Evolutionary conservation across 2,797 vertebrate species (phyloP).

Genomic region (Mormyrus hasselquistii): DNA sequence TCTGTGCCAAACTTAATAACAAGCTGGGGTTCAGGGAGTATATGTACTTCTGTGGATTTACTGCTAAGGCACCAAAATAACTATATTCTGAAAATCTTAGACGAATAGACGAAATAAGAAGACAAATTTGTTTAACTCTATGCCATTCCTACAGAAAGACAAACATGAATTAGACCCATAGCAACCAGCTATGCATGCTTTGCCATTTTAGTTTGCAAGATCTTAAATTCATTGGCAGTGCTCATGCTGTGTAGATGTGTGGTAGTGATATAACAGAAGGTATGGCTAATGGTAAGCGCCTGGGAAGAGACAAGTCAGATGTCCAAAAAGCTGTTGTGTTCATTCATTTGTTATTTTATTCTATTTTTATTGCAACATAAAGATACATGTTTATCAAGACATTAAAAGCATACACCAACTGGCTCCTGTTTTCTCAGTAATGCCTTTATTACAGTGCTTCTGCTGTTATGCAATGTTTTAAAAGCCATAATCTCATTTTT

Average conservation of each 20-base stretch:
- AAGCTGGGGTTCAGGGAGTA: constrained; percentile 1
- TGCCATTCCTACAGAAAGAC: neutral
- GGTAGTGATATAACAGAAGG: constrained; percentile 4
- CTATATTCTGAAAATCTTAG: neutral
- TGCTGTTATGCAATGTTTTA: neutral
- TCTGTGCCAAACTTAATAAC: constrained; percentile 9
- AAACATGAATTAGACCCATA: neutral
- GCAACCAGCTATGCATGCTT: neutral
- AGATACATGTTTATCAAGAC: neutral
- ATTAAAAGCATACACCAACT: neutral
- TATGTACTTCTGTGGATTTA: neutral
- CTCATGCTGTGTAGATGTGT: neutral
- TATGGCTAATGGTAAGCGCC: neutral
- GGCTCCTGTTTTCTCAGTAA: neutral
- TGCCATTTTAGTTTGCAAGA: neutral
- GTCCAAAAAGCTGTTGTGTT: neutral
- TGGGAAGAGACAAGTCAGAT: neutral
- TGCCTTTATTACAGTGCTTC: neutral
- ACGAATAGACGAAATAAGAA: neutral
- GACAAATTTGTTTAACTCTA: neutral
- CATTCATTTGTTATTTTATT: neutral
- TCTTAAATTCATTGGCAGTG: neutral
- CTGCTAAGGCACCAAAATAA: neutral
- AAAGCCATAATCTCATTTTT: neutral
- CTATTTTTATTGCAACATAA: constrained; percentile 5